Base-by-base conservation (phyloP, 2,113 vertebrate species). In the Leucosticte australis region DNA sequence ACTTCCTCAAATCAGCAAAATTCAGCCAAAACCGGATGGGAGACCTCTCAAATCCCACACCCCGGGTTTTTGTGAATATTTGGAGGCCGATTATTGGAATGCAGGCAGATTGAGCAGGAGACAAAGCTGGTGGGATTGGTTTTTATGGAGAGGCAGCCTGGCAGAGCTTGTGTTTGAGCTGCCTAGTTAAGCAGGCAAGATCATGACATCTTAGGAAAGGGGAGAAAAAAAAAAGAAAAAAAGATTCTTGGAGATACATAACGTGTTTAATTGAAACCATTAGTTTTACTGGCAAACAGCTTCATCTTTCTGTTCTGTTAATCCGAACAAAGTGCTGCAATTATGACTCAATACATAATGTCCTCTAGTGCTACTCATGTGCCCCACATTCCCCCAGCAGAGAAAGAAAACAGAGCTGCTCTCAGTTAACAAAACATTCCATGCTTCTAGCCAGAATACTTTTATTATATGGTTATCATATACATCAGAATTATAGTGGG, bases 401-500 rank as follows among this genome's bases (percentile, higher is more conserved):
- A 91, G 92, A 90, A 92, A 85, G 91, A 86, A 93, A 85, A 80
- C 81, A 47, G 74, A 92, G 86, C 59, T 90, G 83, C 6, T 83
- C 57, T 79, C 90, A 87, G 76, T 93, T 95, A 97, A 96, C 49
- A 79, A 97, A 91, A 89, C 87, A 87, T 97, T 60, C 96, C 97
- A 52, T 87, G 93, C 95, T 96, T 98, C 97, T 98, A 97, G 95
- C 74, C 96, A 98, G 98, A 97, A 98, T 98, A 97, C 94, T 97
- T 98, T 97, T 98, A 98, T 98, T 98, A 96, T 98, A 98, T 98
- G 98, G 97, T 97, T 94, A 95, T 98, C 92, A 96, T 97, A 98
- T 97, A 98, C 97, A 97, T 98, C 97, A 95, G 91, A 94, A 81
- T 96, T 87, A 89, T 88, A 91, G 53, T 19, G 94, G 96, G 94